Evolutionary conservation across 92 coral and sea anemone species (phyloP), one percentile per base, ranked within the genome.

Genomic region (Zoanthus solanderi): DNA sequence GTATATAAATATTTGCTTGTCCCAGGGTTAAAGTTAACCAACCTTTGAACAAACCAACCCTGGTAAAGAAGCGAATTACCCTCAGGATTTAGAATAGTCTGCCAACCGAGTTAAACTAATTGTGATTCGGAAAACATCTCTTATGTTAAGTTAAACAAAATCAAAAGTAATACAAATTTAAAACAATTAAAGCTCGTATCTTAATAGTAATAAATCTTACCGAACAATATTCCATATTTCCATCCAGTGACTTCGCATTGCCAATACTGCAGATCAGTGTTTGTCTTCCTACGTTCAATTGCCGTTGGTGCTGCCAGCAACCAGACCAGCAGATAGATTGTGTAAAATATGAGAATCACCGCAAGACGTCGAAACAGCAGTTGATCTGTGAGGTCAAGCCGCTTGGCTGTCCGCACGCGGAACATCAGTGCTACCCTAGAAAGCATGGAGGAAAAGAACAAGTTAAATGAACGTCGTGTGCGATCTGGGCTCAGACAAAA

Each of bases 381-480:
- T 71, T 75, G 87, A 83, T 97, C 99, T 17, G 99, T 92, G 23
- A 97, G 88, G 46, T 95, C 95, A 5, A 97, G 93, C 72, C 92
- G 92, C 76, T 93, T 95, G 7, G 98, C 93, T 3, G 95, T 90
- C 1, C 98, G 97, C 17, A 85, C 98, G 31, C 98, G 97, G 74
- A 97, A 97, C 31, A 92, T 93, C 11, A 93, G 78, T 28, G 90
- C 82, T 0, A 97, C 91, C 87, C 99, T 97, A 84, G 31, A 14
- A 71, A 37, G 57, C 23, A 73, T 28, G 5, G 67, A 8, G 61
- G 58, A 50, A 61, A 44, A 17, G 42, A 37, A 37, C 42, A 2
- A 37, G 3, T 37, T 37, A 37, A 37, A 4, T 37, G 4, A 37
- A 37, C 42, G 42, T 37, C 42, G 42, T 4, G 42, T 37, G 42